phyloP scores from a whole-genome alignment of 2,797 vertebrate genomes.

The Sparidentex hasta region DNA sequence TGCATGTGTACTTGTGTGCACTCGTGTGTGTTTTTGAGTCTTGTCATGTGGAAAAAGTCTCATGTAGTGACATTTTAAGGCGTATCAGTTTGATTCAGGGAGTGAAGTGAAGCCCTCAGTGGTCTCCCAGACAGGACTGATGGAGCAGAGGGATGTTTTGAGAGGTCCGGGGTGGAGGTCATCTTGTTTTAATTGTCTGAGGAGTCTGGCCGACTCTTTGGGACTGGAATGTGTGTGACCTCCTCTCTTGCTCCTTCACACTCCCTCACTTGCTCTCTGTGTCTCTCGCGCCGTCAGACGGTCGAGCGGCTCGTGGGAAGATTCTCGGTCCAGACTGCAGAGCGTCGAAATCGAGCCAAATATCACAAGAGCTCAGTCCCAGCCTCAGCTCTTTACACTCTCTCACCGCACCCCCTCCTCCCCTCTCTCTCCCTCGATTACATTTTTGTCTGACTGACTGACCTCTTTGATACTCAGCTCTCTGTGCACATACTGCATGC shows the following conservation, averaged over 20 bases:
- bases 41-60: slow-evolving; percentile 27
- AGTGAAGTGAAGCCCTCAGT: slow-evolving; percentile 57
- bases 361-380: slow-evolving; percentile 72
- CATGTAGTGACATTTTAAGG: slow-evolving; percentile 63
- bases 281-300: slow-evolving; percentile 58
- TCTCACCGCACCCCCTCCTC: slow-evolving; percentile 34
- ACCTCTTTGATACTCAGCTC: slow-evolving; percentile 39
- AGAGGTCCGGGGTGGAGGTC: slow-evolving; percentile 42
- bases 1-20: too few relatives aligned
- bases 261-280: slow-evolving; percentile 56
- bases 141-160: slow-evolving; percentile 65
- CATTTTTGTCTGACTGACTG: slow-evolving; percentile 51
- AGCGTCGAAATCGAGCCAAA: slow-evolving; percentile 72
- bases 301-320: slow-evolving; percentile 79
- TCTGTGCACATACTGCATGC: not conserved
- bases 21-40: slow-evolving; percentile 9
- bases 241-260: slow-evolving; percentile 64
- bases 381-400: slow-evolving; percentile 44
- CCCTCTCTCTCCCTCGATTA: slow-evolving; percentile 31
- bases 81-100: slow-evolving; percentile 54
- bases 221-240: slow-evolving; percentile 82
- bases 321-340: slow-evolving; percentile 69
- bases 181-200: slow-evolving; percentile 78
- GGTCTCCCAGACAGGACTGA: slow-evolving; percentile 61
- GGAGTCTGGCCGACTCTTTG: slow-evolving; percentile 75